Conservation (phyloP, 1,140 invertebrate genomes). For the Sinonovacula constricta region DNA sequence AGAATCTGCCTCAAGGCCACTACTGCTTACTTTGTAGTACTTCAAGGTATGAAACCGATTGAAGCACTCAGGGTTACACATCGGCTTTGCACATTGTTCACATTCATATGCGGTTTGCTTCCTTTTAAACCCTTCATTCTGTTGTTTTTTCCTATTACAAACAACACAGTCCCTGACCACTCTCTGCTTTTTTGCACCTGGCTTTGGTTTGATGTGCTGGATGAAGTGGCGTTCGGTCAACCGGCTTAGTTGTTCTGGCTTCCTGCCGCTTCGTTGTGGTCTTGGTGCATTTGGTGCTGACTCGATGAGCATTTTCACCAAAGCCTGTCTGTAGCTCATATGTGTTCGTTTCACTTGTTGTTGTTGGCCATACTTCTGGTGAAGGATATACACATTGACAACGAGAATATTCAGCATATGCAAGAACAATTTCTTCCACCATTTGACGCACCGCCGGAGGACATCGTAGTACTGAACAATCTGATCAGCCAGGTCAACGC, state of each 20-base stretch:
- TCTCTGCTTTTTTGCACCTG: too few species aligned
- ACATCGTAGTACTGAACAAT: constrained; percentile 19
- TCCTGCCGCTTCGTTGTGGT: constrained; percentile 2
- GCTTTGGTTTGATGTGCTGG: background rate
- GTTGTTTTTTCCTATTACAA: too few species aligned
- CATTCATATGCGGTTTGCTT: too few species aligned
- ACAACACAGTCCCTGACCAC: too few species aligned
- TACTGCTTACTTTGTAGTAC: too few species aligned
- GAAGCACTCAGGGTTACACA: too few species aligned
- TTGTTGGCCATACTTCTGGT: constrained; percentile 5
- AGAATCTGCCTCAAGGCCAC: too few species aligned
- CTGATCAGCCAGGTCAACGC: constrained; percentile 44
- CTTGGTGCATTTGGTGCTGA: constrained; percentile 26
- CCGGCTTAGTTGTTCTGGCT: background rate
- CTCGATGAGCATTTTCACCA: background rate
- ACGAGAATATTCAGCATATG: constrained; percentile 22
- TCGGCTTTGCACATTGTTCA: too few species aligned
- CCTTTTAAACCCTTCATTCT: too few species aligned
- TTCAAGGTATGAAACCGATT: too few species aligned
- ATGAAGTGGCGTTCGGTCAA: background rate
- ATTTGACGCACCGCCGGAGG: constrained; percentile 33
- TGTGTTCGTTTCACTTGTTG: background rate
- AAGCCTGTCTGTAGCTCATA: background rate
- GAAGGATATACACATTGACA: constrained; percentile 18
- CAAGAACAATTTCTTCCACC: constrained; percentile 43